A percentile compares a stretch with the other conserved stretches of the same genome.
Evolutionary conservation across 2,888 invertebrate species (phyloP).

Genomic region (Zaprionus bogoriensis): DNA sequence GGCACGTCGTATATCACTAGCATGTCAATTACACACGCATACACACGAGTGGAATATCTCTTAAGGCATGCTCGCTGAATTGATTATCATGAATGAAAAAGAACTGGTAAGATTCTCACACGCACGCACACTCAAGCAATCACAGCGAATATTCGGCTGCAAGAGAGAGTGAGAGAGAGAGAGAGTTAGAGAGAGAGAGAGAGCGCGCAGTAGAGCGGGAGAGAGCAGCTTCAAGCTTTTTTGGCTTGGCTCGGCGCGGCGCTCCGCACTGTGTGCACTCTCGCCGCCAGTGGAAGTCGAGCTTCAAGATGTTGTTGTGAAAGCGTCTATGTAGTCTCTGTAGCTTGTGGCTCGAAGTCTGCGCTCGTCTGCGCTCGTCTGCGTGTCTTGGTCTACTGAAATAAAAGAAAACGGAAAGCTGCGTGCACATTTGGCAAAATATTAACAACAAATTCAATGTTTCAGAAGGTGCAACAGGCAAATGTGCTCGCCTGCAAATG

Average conservation of each 20-base stretch:
- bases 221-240: too few species aligned
- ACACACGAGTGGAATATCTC: neutral
- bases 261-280: conserved; percentile 25
- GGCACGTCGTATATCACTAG: too few species aligned
- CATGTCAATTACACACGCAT: neutral
- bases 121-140: neutral
- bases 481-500: neutral
- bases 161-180: conserved; percentile 7
- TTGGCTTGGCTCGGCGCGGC: too few species aligned
- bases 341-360: too few species aligned
- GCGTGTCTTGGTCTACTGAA: conserved; percentile 31
- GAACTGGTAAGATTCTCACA: conserved; percentile 50
- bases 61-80: conserved; percentile 21
- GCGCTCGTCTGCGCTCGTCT: conserved; percentile 14
- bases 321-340: conserved; percentile 52
- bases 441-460: conserved; percentile 1
- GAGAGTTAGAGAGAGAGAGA: neutral
- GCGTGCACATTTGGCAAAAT: conserved; percentile 14
- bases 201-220: too few species aligned
- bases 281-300: conserved; percentile 42
- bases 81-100: conserved; percentile 46
- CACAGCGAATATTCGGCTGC: conserved; percentile 7
- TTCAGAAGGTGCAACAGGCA: neutral
- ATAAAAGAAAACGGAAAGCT: conserved; percentile 39
- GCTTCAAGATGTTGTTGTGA: conserved; percentile 52